Base-by-base conservation (phyloP, 1,140 invertebrate genomes). In the Theocolax elegans region DNA sequence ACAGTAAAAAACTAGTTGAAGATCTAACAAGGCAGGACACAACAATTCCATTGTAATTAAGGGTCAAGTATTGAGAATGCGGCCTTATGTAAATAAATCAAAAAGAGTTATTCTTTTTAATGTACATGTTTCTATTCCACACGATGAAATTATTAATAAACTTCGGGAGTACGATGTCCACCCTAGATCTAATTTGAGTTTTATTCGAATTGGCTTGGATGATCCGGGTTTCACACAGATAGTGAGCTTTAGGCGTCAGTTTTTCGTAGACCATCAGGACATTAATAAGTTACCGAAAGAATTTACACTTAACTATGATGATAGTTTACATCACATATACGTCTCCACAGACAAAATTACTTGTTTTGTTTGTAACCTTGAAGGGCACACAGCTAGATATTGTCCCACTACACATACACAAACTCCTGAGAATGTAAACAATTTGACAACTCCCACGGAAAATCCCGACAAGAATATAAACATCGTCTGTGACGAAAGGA, bases 301-400 rank as follows among this genome's bases (percentile, higher is more conserved):
- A 46, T 15, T 46, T 46, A 10, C 42, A 15, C 3, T 46, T 46
- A 46, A 46, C 15, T 46, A 46, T 46, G 15, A 46, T 10, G 42
- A 46, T 46, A 46, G 8, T 4, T 15, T 46, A 15, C n/a, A 46
- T 15, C 10, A 46, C n/a, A 17, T 17, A 10, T 46, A 46, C 7
- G 29, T 21, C 17, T 56, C 12, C 2, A 56, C 7, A 17, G 54
- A 38, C 29, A 35, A 35, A 15, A 58, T 35, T 35, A 8, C 25
- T 42, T 53, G 51, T 35, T 51, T n/a, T 35, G 13, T 31, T 51
- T 64, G 62, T 35, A 64, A 51, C 29, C 21, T 19, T 19, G 46
- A 58, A n/a, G n/a, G n/a, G n/a, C n/a, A n/a, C n/a, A n/a, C n/a
- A n/a, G n/a, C n/a, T n/a, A n/a, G n/a, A n/a, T n/a, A n/a, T n/a